A percentile compares a stretch with the other conserved stretches of the same genome.
These are phyloP conservation scores for Polyergus mexicanus DNA, from an alignment of 1,140 invertebrate species.

Conservation along the genomic window DNA sequence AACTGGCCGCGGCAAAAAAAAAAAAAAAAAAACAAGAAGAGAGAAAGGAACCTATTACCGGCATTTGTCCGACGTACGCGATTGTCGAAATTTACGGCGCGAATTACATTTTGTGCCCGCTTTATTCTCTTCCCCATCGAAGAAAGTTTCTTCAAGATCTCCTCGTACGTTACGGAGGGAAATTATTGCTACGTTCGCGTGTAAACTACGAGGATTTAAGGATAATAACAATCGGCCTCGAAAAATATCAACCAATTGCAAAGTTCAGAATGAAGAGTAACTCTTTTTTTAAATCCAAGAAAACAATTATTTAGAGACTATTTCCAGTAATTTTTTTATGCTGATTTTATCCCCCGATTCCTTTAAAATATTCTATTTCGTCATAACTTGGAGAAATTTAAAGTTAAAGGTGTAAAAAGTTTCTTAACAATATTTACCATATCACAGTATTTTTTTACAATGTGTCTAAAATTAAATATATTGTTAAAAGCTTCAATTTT, in stretches of 20 bases:
- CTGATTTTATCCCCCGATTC: no score
- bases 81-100: constrained; percentile 60
- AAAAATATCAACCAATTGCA: not conserved
- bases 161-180: not conserved
- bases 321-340: no score
- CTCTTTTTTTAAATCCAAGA: no score
- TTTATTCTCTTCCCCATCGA: not conserved
- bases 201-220: not conserved
- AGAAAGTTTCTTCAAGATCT: constrained; percentile 35
- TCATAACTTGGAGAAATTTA: no score
- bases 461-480: no score
- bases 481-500: no score
- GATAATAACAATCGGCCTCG: not conserved
- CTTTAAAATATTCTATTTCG: no score
- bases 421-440: no score
- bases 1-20: constrained; percentile 58
- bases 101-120: not conserved
- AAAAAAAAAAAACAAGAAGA: constrained; percentile 45
- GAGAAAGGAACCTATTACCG: constrained; percentile 69
- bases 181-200: constrained; percentile 21
- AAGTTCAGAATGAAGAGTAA: no score
- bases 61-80: constrained; percentile 62
- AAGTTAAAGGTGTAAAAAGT: no score
- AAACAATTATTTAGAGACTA: no score
- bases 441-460: no score